Percentiles rank a stretch among this genome's conserved stretches.
phyloP scores from a whole-genome alignment of 2,888 invertebrate genomes.

The Oligia latruncula region DNA sequence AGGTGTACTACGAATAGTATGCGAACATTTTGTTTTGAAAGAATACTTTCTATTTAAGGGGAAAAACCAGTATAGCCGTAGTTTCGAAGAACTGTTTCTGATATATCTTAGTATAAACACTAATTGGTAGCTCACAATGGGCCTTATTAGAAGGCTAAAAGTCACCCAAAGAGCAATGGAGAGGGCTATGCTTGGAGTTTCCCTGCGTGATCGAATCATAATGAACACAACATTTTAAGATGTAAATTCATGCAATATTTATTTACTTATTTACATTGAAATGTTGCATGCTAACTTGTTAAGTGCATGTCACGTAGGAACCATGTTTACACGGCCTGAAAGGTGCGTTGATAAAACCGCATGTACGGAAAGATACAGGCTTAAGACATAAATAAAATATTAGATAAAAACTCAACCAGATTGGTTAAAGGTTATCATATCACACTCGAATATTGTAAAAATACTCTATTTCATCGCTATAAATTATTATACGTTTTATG shows the following conservation, averaged over 20 bases:
- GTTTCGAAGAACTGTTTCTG: too few species aligned
- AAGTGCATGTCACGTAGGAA: neutral
- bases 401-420: constrained; percentile 24
- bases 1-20: too few species aligned
- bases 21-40: too few species aligned
- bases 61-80: too few species aligned
- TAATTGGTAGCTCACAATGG: too few species aligned
- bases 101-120: too few species aligned
- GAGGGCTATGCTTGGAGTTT: too few species aligned
- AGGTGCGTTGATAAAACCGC: constrained; percentile 37
- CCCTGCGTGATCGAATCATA: too few species aligned
- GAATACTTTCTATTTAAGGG: too few species aligned
- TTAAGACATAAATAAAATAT: constrained; percentile 12
- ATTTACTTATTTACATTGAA: constrained; percentile 6
- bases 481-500: neutral
- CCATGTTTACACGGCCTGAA: constrained; percentile 33
- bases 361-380: constrained; percentile 18
- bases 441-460: constrained; percentile 6
- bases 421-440: constrained; percentile 34
- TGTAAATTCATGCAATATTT: constrained; percentile 1
- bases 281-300: neutral
- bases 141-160: too few species aligned
- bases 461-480: neutral
- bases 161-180: too few species aligned
- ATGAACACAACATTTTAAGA: neutral